Conservation (phyloP, 2,888 invertebrate species). For the Cryptophagus acutangulus region DNA sequence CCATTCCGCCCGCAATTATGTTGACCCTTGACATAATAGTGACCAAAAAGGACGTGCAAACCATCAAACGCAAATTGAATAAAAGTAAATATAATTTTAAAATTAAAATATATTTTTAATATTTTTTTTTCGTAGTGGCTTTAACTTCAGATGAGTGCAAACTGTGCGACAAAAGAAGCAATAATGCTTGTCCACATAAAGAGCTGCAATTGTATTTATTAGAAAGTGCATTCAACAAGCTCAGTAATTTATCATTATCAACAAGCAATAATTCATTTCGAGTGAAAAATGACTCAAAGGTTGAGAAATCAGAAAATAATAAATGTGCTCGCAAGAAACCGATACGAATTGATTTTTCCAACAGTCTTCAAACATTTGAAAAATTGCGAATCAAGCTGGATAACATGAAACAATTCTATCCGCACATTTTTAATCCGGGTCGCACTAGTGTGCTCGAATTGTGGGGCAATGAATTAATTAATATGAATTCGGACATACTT, state of each 20-base stretch:
- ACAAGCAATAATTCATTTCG: conserved; percentile 2
- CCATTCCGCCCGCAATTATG: too few relatives aligned
- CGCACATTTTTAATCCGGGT: conserved; percentile 23
- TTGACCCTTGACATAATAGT: too few relatives aligned
- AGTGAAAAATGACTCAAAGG: neutral
- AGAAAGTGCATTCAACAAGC: conserved; percentile 15
- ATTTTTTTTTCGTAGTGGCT: too few relatives aligned
- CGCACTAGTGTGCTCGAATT: conserved; percentile 19
- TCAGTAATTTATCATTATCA: conserved; percentile 13
- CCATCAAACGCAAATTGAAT: too few relatives aligned
- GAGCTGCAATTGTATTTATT: conserved; percentile 18
- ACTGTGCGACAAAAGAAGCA: conserved; percentile 16
- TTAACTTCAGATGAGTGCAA: conserved; percentile 15
- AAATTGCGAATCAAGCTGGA: conserved; percentile 23
- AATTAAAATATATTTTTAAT: too few relatives aligned
- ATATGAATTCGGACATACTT: conserved; percentile 13
- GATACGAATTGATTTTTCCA: neutral
- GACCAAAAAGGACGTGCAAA: too few relatives aligned
- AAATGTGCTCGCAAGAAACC: too few relatives aligned
- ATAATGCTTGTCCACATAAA: conserved; percentile 15
- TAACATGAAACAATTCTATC: conserved; percentile 27
- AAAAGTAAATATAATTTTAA: too few relatives aligned
- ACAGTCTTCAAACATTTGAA: conserved; percentile 14
- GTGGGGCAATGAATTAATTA: conserved; percentile 12
- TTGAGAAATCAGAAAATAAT: neutral